A percentile compares a stretch with the other conserved stretches of the same genome.
Evolutionary conservation across 2,113 vertebrate species (phyloP).

Genomic region (Ursus arctos): DNA sequence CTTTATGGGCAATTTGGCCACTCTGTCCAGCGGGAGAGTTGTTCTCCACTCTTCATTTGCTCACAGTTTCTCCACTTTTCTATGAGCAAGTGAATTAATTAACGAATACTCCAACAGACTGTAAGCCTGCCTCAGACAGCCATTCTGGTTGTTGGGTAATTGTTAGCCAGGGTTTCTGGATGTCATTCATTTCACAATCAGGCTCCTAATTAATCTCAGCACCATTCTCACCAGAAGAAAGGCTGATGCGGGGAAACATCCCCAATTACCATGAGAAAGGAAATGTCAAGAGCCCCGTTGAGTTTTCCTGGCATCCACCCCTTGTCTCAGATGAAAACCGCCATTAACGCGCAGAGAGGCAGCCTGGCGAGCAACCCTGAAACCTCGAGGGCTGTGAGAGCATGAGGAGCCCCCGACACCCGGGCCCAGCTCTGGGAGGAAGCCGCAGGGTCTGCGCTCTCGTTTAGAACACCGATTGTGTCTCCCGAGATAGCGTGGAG

Average conservation of each 20-base stretch:
- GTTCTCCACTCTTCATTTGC: conserved; percentile 43
- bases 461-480: background rate
- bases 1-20: background rate
- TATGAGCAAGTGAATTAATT: conserved; percentile 77
- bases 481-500: conserved; percentile 38
- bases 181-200: conserved; percentile 83
- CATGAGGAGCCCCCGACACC: background rate
- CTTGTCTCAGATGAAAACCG: conserved; percentile 77
- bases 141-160: conserved; percentile 84
- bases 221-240: conserved; percentile 86
- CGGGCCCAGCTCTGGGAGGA: background rate
- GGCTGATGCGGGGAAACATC: conserved; percentile 84
- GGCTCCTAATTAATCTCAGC: conserved; percentile 87
- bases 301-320: conserved; percentile 81
- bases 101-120: conserved; percentile 69
- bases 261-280: conserved; percentile 86
- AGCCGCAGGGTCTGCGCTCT: rapidly evolving
- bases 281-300: conserved; percentile 81
- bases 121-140: conserved; percentile 76
- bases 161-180: conserved; percentile 84
- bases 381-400: background rate
- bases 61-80: conserved; percentile 56
- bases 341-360: conserved; percentile 63
- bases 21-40: conserved; percentile 40
- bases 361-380: conserved; percentile 52